phyloP scores from a whole-genome alignment of 2,113 vertebrate species.

The Cryptomyrus ogoouensis region DNA sequence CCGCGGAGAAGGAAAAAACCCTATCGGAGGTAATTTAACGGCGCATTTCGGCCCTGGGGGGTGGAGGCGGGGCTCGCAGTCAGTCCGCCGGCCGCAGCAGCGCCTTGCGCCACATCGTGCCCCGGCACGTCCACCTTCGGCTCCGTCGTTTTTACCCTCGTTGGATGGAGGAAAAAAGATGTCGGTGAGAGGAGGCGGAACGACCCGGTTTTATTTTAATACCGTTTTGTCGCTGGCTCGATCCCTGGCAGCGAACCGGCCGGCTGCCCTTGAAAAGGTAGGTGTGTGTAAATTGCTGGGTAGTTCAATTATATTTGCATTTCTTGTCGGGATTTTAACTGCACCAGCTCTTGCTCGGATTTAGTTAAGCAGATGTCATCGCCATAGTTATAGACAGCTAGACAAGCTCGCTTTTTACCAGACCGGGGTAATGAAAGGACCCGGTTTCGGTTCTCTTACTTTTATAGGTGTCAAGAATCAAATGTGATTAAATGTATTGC shows the following conservation, averaged over 20 bases:
- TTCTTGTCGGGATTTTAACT: background rate
- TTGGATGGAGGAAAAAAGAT: slow-evolving; percentile 52
- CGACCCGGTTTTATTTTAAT: slow-evolving; percentile 86
- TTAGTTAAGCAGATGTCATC: slow-evolving; percentile 5
- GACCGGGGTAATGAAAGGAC: too few species aligned
- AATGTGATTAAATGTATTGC: background rate
- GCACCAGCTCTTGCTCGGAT: background rate
- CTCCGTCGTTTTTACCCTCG: background rate
- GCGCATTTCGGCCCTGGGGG: background rate
- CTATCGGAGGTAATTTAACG: background rate
- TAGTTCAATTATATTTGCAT: background rate
- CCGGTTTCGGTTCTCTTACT: background rate
- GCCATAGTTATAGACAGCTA: background rate
- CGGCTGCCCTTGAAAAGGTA: slow-evolving; percentile 88
- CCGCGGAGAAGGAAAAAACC: background rate
- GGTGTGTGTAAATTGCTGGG: slow-evolving; percentile 13
- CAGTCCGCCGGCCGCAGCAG: background rate
- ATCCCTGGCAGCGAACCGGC: slow-evolving; percentile 81
- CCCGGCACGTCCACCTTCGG: slow-evolving; percentile 24
- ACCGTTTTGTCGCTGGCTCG: slow-evolving; percentile 88
- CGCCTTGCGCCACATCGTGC: background rate
- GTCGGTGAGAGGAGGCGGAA: slow-evolving; percentile 50
- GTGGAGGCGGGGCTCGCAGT: background rate
- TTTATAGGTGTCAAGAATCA: background rate
- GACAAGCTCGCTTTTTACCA: background rate